Evolutionary conservation across 2,888 invertebrate species (phyloP), one percentile per base, ranked within the genome.

Genomic region (Corythucha ciliata): DNA sequence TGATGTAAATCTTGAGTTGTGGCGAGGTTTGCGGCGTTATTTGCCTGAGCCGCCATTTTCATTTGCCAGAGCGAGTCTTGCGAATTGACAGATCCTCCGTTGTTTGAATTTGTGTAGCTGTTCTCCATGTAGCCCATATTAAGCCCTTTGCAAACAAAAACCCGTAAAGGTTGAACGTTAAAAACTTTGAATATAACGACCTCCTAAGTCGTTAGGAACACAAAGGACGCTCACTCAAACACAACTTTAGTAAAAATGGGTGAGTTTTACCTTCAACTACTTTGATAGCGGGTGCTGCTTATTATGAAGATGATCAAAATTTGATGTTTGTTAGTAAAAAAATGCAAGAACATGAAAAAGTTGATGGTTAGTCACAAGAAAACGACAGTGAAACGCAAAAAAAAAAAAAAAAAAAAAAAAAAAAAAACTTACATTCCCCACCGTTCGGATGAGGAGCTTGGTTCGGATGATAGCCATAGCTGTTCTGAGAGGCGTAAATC

Each of bases 61-160:
- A 90, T 83, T 71, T 90, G 90, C 91, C 92, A 90, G 64, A 92
- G 71, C 32, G 91, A 91, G 69, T 91, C 90, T 69, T 91, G 91
- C 4, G 90, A 91, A 72, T 92, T 90, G 52, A 91, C 90, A 63
- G 90, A 90, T 60, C 91, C 91, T n/a, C 90, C 90, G 69, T 90
- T 89, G 72, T 90, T 90, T 54, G 89, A 90, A 68, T 90, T 90
- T 54, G 89, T 86, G 70, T 90, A 90, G 68, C 87, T 88, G 70
- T 88, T 88, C 68, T 90, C 90, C 72, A 88, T 80, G 72, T 89
- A 90, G 57, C 83, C 86, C 81, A 87, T 85, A 70, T 87, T 87
- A 58, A 81, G 81, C 80, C 86, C 86, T 85, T 69, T 10, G 69
- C 24, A 53, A 49, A 37, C 52, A 34, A 47, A 48, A 52, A 51